Base-by-base conservation (phyloP, 2,113 vertebrate species). In the Poeciliopsis prolifica region DNA sequence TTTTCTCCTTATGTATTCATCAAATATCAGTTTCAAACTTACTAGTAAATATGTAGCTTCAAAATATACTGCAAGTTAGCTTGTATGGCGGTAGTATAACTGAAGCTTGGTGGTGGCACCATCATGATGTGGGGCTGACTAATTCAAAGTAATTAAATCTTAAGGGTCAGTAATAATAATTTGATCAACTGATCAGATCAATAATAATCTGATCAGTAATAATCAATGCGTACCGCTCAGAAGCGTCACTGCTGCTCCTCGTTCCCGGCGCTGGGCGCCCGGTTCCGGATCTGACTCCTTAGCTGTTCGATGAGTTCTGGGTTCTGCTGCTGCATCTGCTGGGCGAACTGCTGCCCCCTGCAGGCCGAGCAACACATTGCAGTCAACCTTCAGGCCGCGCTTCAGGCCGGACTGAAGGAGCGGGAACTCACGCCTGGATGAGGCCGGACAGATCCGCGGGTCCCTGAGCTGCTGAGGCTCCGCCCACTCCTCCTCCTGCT, bases 241-340 rank as follows among this genome's bases (percentile, higher is more conserved):
- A 1, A 8, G 48, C 19, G 87, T 95, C 93, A 95, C 13, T 91
- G 96, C 90, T 96, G 96, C 24, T 98, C 97, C 0, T 99, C 98
- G 0, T 95, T 96, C 80, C 97, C 96, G 76, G 97, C 92, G 28
- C 97, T 99, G 28, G 97, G 97, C 33, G 96, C 94, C 73, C 97
- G 94, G 89, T 97, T 98, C 54, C 97, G 94, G 14, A 98, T 96
- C 81, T 98, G 97, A 89, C 95, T 99, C 26, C 98, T 93, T 62
- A 99, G 92, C 92, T 98, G 96, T 80, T 99, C 97, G 33, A 99
- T 98, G 11, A 99, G 91, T 83, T 99, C 98, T 0, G 97, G 97
- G 42, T 99, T 99, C 91, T 98, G 96, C 92, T 97, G 96, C 88
- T 98, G 97, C 96, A 99, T 98, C 93, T 98, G 97, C 90, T 99